Percentiles rank a stretch among this genome's conserved stretches.
phyloP scores from a whole-genome alignment of 2,888 invertebrate species.

The Drosophila koepferae region DNA sequence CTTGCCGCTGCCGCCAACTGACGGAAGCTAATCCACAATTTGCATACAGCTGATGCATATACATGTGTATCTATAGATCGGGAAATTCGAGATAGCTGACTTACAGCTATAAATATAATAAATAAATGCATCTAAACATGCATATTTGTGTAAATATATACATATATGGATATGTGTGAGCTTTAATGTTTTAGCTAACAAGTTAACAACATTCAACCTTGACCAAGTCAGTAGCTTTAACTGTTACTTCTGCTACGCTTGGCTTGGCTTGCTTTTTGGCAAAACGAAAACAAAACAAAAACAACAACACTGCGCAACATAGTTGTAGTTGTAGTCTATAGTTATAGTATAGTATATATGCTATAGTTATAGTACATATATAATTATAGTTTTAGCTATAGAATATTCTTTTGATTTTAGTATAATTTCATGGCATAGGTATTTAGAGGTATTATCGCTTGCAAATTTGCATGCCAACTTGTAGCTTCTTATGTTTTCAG shows the following conservation, averaged over 20 bases:
- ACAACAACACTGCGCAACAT: background rate
- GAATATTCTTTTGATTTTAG: no score
- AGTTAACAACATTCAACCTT: slow-evolving; percentile 16
- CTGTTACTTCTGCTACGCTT: slow-evolving; percentile 3
- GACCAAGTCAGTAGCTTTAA: slow-evolving; percentile 19
- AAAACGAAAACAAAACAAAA: background rate
- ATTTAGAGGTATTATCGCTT: no score
- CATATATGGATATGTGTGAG: background rate
- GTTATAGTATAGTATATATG: no score
- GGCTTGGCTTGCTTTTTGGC: background rate
- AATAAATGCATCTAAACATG: background rate
- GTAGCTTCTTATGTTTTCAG: background rate
- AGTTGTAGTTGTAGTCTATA: background rate
- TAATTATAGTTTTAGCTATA: no score
- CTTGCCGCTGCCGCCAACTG: background rate
- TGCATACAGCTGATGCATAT: slow-evolving; percentile 5
- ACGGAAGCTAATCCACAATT: slow-evolving; percentile 8
- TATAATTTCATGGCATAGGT: no score
- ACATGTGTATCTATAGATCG: background rate
- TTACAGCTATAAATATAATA: background rate
- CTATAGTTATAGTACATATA: no score
- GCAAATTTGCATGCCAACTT: background rate
- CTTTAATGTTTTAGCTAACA: background rate
- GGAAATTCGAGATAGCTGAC: background rate
- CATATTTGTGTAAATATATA: background rate